A percentile compares a stretch with the other conserved stretches of the same genome.
Conservation (phyloP, 2,113 vertebrate species). For the Cebidichthys violaceus region DNA sequence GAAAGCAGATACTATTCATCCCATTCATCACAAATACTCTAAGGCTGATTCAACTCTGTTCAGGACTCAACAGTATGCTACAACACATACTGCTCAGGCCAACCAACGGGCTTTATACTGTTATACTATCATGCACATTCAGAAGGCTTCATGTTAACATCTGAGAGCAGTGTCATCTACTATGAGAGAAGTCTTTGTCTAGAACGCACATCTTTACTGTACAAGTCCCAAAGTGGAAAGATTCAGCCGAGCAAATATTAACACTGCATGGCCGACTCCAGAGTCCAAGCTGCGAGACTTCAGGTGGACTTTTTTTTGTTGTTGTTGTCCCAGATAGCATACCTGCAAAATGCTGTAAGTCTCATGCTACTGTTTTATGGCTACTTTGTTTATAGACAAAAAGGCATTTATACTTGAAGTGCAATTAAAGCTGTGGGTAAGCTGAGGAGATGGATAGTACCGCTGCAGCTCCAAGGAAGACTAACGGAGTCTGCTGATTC, state of each 20-base stretch:
- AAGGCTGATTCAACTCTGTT: constrained; percentile 65
- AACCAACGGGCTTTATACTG: constrained; percentile 34
- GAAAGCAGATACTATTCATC: constrained; percentile 64
- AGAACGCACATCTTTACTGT: constrained; percentile 18
- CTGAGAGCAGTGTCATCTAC: constrained; percentile 53
- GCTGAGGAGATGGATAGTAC: constrained; percentile 62
- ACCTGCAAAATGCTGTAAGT: constrained; percentile 62
- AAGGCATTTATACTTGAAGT: constrained; percentile 82
- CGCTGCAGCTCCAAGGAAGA: constrained; percentile 79
- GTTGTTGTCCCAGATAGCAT: constrained; percentile 21
- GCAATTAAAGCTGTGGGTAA: constrained; percentile 80
- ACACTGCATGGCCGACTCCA: constrained; percentile 49
- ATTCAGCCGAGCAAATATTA: constrained; percentile 42
- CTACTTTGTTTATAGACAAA: constrained; percentile 76
- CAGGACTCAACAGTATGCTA: constrained; percentile 75
- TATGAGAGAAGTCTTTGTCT: constrained; percentile 34
- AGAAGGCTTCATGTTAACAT: constrained; percentile 57
- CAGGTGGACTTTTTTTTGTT: constrained; percentile 22
- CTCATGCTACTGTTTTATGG: constrained; percentile 79
- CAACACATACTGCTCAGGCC: constrained; percentile 71
- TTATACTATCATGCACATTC: constrained; percentile 58
- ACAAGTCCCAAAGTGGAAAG: constrained; percentile 36
- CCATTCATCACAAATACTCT: constrained; percentile 62
- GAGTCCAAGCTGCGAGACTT: constrained; percentile 57
- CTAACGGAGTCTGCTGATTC: constrained; percentile 66